phyloP scores from a whole-genome alignment of 1,140 invertebrate species.

The Maniola jurtina region DNA sequence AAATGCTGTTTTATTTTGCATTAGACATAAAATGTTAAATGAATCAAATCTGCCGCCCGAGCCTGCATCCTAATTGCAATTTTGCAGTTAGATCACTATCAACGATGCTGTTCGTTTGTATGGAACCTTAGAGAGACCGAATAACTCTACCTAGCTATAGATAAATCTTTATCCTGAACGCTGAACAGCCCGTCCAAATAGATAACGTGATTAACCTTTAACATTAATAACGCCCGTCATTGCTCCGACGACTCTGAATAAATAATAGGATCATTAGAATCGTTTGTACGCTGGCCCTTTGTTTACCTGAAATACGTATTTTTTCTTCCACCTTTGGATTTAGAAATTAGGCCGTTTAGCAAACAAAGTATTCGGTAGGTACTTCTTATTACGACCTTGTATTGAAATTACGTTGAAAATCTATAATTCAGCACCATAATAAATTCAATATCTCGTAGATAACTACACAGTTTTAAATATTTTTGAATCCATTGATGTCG shows the following conservation, averaged over 20 bases:
- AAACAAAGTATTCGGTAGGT: background rate
- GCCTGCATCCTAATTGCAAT: no score
- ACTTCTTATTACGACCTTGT: background rate
- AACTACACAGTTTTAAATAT: no score
- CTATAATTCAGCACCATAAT: no score
- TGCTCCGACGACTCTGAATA: background rate
- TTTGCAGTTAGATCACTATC: no score
- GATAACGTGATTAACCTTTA: slow-evolving; percentile 6
- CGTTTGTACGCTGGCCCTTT: background rate
- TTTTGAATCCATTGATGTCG: no score
- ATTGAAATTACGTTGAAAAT: background rate
- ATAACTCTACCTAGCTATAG: background rate
- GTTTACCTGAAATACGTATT: background rate
- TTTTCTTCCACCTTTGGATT: background rate
- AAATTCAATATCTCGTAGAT: no score
- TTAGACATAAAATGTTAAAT: no score
- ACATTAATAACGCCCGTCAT: background rate
- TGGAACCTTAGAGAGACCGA: background rate
- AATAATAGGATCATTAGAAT: slow-evolving; percentile 10
- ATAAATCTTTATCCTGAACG: background rate
- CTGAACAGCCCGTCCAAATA: background rate
- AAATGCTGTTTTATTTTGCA: no score
- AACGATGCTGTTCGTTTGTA: no score
- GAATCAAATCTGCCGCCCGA: no score
- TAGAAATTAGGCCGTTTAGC: background rate